Percentiles rank a stretch among this genome's conserved stretches.
Evolutionary conservation across 2,888 invertebrate genomes (phyloP).

Genomic region (Gibbula magus): DNA sequence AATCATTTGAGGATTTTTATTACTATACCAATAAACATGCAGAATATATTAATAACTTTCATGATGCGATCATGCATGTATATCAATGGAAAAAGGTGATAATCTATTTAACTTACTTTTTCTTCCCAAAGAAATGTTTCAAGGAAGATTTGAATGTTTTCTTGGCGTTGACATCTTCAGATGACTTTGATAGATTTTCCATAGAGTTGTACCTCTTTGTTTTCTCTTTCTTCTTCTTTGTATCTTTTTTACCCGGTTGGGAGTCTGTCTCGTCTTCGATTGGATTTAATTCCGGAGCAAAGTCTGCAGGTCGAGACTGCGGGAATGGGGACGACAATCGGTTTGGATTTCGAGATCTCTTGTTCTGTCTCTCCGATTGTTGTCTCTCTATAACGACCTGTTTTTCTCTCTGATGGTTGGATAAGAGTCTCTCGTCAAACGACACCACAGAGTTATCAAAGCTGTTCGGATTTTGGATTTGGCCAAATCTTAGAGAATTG

Average conservation of each 20-base stretch:
- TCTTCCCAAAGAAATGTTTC: conserved; percentile 73
- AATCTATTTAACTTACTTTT: conserved; percentile 66
- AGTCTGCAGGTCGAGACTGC: neutral
- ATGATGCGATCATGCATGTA: too few relatives aligned
- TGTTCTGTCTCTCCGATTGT: neutral
- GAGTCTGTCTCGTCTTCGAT: neutral
- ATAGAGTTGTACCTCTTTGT: conserved; percentile 26
- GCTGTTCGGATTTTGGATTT: neutral
- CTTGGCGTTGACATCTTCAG: conserved; percentile 35
- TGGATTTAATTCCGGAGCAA: neutral
- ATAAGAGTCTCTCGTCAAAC: conserved; percentile 3
- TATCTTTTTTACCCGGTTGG: neutral
- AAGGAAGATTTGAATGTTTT: conserved; percentile 70
- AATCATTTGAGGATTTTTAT: too few relatives aligned
- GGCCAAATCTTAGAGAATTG: neutral
- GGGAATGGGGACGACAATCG: neutral
- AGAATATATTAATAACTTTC: too few relatives aligned
- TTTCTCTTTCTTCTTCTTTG: conserved; percentile 22
- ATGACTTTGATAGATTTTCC: conserved; percentile 20
- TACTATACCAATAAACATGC: too few relatives aligned
- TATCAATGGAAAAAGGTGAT: too few relatives aligned
- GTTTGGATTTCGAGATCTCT: neutral
- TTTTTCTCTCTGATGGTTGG: neutral
- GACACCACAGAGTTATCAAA: conserved; percentile 16
- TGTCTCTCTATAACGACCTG: neutral